Evolutionary conservation across 2,888 invertebrate genomes (phyloP), one percentile per base, ranked within the genome.

Genomic region (Ptilodon capucinus): DNA sequence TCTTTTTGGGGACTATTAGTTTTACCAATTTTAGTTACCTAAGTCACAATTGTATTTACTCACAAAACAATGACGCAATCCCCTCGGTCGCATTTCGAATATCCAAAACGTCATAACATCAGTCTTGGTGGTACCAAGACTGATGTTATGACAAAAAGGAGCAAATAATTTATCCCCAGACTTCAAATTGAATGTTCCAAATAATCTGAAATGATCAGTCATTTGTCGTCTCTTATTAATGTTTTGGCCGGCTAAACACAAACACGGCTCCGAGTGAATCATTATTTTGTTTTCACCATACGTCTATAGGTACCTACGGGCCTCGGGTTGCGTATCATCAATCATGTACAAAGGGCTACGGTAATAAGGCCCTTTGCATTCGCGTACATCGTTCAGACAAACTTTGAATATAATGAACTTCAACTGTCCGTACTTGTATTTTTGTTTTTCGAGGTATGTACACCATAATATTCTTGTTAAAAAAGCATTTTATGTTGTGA

Each of bases 321-420:
- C 46, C 28, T 17, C 38, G 17, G 36, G 51, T 48, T 50, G 47
- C 43, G 30, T 53, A 48, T 61, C 64, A 78, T 79, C 74, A 74
- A 76, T 80, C 79, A 79, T 71, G 65, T 49, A 47, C 51, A 64
- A 68, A 71, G 74, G 66, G 67, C 63, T 66, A 56, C 45, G 50
- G 46, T 59, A 78, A 79, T 79, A 68, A 75, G 71, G 68, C 59
- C 60, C 57, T 76, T 77, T 74, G 65, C 71, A 79, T 77, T 74
- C 77, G 48, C 48, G 58, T 57, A 51, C 55, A 57, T 51, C 48
- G 53, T 54, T 51, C 59, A 56, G 53, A 48, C 62, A 59, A 63
- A 54, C 53, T 54, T 62, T 66, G 54, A 60, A 64, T 63, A 52
- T 57, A 59, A 64, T 60, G 51, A 52, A 49, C 51, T 51, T 46